A percentile compares a stretch with the other conserved stretches of the same genome.
Evolutionary conservation across 2,113 vertebrate genomes (phyloP).

Genomic region (Erythrocercus mccallii): DNA sequence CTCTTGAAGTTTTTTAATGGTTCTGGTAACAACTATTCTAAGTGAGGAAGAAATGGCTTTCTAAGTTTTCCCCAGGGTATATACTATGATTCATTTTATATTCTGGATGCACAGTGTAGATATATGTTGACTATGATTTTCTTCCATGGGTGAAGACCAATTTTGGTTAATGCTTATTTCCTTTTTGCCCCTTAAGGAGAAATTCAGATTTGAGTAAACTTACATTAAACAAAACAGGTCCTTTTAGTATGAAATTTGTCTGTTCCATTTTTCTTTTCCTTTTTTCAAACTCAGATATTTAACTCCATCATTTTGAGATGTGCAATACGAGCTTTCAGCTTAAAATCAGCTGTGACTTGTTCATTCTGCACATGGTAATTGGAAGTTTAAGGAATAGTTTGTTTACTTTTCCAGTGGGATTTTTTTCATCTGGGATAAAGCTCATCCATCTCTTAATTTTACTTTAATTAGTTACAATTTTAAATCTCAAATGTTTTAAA

Average conservation of each 20-base stretch:
- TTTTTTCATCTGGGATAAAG: not conserved
- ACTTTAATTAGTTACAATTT: not conserved
- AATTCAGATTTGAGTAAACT: not conserved
- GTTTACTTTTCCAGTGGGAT: not conserved
- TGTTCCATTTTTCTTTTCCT: not conserved
- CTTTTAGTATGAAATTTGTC: not conserved
- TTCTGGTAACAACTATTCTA: not conserved
- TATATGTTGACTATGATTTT: not conserved
- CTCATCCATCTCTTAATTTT: not conserved
- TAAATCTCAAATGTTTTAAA: not conserved
- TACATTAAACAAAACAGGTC: not conserved
- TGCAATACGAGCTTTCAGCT: not conserved
- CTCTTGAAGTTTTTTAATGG: not conserved
- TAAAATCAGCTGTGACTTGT: not conserved
- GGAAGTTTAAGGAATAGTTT: not conserved
- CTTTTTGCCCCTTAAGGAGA: not conserved
- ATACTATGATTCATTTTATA: not conserved
- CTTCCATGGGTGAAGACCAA: not conserved
- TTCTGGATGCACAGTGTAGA: not conserved
- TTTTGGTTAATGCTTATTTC: not conserved
- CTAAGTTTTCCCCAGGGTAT: not conserved
- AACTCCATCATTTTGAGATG: not conserved
- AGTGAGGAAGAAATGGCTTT: not conserved
- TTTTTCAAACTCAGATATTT: not conserved
- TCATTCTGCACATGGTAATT: not conserved